Percentiles rank a stretch among this genome's conserved stretches.
Conservation (phyloP, 2,888 invertebrate genomes). For the Ceriagrion tenellum region DNA sequence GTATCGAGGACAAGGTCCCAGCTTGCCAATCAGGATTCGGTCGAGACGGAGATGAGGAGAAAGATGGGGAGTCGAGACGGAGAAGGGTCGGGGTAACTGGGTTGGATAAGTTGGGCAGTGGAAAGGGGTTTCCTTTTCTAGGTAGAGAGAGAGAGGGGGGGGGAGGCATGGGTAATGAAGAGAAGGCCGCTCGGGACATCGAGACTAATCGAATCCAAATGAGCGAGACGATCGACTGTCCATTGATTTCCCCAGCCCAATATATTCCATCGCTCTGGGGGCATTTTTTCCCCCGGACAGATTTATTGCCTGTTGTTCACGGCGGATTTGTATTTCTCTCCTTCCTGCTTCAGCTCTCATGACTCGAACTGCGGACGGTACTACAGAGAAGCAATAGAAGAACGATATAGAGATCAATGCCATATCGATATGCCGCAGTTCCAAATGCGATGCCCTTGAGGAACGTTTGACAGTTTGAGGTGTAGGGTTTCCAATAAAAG, state of each 20-base stretch:
- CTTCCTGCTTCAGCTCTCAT: not conserved
- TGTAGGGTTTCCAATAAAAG: too few species aligned
- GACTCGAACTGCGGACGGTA: not conserved
- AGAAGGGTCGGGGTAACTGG: not conserved
- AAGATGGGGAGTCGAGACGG: not conserved
- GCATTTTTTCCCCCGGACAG: not conserved
- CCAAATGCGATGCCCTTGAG: too few species aligned
- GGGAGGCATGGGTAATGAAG: not conserved
- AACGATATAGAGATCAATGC: too few species aligned
- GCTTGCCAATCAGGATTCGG: slow-evolving; percentile 38
- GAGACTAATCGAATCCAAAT: slow-evolving; percentile 39
- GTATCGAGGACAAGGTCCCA: slow-evolving; percentile 16
- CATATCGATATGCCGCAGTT: too few species aligned
- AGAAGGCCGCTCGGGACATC: slow-evolving; percentile 19
- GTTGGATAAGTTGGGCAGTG: not conserved
- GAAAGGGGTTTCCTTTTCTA: not conserved
- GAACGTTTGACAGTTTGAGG: too few species aligned
- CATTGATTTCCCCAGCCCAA: not conserved
- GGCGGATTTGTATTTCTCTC: not conserved
- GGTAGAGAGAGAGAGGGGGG: not conserved
- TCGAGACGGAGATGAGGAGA: not conserved
- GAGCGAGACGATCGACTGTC: slow-evolving; percentile 31
- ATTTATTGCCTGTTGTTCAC: not conserved
- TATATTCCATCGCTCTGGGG: not conserved
- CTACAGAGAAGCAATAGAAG: not conserved